Evolutionary conservation across 2,888 invertebrate species (phyloP).

Genomic region (Polymixis lichenea): DNA sequence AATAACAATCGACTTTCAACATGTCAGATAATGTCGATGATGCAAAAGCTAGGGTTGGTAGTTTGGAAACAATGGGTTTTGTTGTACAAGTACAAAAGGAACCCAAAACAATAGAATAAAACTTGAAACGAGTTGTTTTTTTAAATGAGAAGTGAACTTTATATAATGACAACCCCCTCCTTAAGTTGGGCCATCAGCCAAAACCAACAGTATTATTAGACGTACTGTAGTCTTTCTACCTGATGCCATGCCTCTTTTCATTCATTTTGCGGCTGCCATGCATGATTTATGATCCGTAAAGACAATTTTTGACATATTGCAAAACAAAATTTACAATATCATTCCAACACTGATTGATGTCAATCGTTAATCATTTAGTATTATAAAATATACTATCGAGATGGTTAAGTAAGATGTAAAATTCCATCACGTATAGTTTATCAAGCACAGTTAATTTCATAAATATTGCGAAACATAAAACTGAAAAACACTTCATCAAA

Average conservation of each 20-base stretch:
- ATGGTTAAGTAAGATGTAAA: slow-evolving; percentile 40
- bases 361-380: slow-evolving; percentile 33
- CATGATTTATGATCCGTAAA: slow-evolving; percentile 67
- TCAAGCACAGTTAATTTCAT: slow-evolving; percentile 38
- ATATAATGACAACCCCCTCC: slow-evolving; percentile 74
- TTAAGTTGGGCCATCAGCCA: slow-evolving; percentile 84
- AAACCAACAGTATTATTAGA: slow-evolving; percentile 87
- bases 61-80: slow-evolving; percentile 38
- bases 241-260: slow-evolving; percentile 71
- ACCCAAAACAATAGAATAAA: slow-evolving; percentile 41
- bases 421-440: slow-evolving; percentile 51
- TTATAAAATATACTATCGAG: slow-evolving; percentile 45
- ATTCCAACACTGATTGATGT: slow-evolving; percentile 26
- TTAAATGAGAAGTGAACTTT: slow-evolving; percentile 64
- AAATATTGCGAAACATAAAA: not conserved
- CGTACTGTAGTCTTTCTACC: slow-evolving; percentile 84
- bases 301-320: slow-evolving; percentile 44
- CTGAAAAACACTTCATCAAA: not conserved
- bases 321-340: slow-evolving; percentile 35
- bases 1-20: slow-evolving; percentile 70
- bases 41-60: slow-evolving; percentile 54
- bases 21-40: slow-evolving; percentile 54
- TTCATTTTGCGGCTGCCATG: slow-evolving; percentile 66
- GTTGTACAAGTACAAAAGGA: slow-evolving; percentile 1
- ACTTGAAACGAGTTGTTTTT: slow-evolving; percentile 55